Evolutionary conservation across 2,888 invertebrate species (phyloP).

Genomic region (Campoletis raptor): DNA sequence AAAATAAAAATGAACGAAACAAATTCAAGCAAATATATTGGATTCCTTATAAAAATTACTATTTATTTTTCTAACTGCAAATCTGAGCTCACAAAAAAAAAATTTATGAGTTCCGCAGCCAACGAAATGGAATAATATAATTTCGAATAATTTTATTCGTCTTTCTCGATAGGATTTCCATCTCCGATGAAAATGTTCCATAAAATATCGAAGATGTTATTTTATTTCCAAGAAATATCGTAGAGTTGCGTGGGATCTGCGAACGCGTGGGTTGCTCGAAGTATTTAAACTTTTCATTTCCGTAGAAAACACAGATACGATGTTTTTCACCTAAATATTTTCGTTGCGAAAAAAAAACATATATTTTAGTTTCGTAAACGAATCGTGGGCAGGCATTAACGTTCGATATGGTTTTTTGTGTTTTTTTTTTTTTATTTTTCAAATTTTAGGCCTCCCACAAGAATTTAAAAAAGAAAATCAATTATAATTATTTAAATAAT

Average conservation of each 20-base stretch:
- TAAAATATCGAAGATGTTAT: slow-evolving; percentile 15
- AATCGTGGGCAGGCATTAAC: background rate
- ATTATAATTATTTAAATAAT: background rate
- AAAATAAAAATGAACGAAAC: background rate
- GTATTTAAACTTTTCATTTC: slow-evolving; percentile 5
- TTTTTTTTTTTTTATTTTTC: too few relatives aligned
- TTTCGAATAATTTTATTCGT: slow-evolving; percentile 1
- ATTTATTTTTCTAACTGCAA: background rate
- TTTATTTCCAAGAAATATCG: slow-evolving; percentile 7
- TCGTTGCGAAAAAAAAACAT: background rate
- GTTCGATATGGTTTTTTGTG: too few relatives aligned
- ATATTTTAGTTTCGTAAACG: background rate
- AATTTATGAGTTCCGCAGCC: background rate
- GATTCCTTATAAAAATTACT: background rate
- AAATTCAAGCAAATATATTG: background rate
- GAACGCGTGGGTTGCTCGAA: background rate
- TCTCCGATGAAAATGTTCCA: background rate
- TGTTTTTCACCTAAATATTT: background rate
- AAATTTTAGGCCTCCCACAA: background rate
- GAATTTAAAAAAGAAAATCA: background rate
- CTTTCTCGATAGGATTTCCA: background rate
- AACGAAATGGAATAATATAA: background rate
- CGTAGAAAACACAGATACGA: background rate
- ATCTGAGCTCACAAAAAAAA: background rate
- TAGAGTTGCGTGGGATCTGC: background rate